Conservation (phyloP, 2,113 vertebrate genomes). For the Ptilorrhoa leucosticta region DNA sequence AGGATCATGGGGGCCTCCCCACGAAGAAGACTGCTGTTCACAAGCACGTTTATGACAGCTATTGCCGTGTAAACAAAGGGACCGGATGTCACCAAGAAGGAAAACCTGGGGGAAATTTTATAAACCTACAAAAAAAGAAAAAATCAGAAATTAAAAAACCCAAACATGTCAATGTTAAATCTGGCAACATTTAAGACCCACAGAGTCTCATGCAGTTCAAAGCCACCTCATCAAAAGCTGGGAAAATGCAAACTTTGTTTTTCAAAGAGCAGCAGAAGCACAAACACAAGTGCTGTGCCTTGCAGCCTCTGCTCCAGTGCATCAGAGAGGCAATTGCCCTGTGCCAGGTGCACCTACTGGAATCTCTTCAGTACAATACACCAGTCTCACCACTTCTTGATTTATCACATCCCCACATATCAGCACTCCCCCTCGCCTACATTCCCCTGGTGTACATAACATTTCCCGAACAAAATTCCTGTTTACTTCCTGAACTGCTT, state of each 20-base stretch:
- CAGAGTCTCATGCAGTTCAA: not conserved
- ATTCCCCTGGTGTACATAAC: not conserved
- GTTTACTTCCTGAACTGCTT: not conserved
- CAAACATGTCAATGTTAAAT: not conserved
- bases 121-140: conserved; percentile 75
- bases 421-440: not conserved
- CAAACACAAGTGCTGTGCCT: not conserved
- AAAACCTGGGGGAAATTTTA: conserved; percentile 81
- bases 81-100: conserved; percentile 89
- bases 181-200: not conserved
- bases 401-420: not conserved
- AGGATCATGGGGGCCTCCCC: conserved; percentile 77
- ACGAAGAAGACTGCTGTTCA: conserved; percentile 68
- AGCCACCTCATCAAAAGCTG: not conserved
- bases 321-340: not conserved
- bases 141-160: not conserved
- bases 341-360: not conserved
- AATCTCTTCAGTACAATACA: not conserved
- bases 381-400: not conserved
- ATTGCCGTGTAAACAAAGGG: conserved; percentile 89
- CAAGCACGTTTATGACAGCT: conserved; percentile 86
- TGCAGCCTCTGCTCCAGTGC: not conserved
- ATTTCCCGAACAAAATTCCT: not conserved
- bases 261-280: not conserved
- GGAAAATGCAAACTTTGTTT: not conserved